Base-by-base conservation (phyloP, 53 echinoderm and acorn worm species). In the Holothuria leucospilota region DNA sequence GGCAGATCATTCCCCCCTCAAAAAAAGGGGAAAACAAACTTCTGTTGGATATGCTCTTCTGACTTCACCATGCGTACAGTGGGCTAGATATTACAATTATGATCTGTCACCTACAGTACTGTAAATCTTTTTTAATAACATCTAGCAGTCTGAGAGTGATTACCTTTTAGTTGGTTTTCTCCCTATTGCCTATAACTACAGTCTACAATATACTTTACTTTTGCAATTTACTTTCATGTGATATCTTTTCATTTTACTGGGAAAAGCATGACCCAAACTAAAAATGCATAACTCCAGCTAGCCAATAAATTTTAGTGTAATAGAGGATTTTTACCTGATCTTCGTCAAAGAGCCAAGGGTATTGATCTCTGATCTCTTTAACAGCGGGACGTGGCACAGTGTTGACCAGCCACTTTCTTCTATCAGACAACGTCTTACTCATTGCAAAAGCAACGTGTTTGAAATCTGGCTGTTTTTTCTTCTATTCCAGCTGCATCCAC, bases 301-400 rank as follows among this genome's bases (percentile, higher is more conserved):
- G 60, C 60, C 60, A 59, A 59, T 59, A 59, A 59, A 59, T 59
- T 59, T 21, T 15, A 68, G 68, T 21, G 18, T 9, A 27, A 8
- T 34, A 71, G 20, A 13, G 8, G 11, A 39, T 71, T 34, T 29
- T 13, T 39, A 71, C 71, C 71, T 71, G 71, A 71, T 71, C 71
- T 71, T 34, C 71, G 20, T 71, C 71, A 39, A 71, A 71, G 28
- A 71, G 30, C 71, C 71, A 71, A 11, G 71, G 71, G 30, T 71
- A 71, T 9, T 71, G 71, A 8, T 71, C 71, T 20, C 20, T 13
- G 6, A 71, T 39, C 40, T 29, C 71, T 11, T 8, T 27, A 16
- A 71, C 10, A 8, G 6, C 10, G 18, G 71, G 71, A 8, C 28
- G 8, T 71, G 71, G 40, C 18, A 34, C 34, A 11, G 68, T 21